Evolutionary conservation across 2,888 invertebrate genomes (phyloP).

Genomic region (Acleris cristana): DNA sequence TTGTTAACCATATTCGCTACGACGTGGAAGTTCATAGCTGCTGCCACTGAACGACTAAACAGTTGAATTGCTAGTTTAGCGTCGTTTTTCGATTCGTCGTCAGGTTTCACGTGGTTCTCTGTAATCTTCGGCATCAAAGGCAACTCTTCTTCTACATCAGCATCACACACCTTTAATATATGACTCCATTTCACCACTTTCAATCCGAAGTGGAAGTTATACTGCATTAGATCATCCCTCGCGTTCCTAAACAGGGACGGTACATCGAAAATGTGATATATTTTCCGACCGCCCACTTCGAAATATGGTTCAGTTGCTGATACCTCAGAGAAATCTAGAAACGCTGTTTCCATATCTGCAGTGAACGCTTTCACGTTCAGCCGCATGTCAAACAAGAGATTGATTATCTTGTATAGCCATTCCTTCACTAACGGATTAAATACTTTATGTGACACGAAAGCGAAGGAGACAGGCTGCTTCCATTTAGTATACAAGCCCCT

Average conservation of each 20-base stretch:
- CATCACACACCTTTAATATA: slow-evolving; percentile 15
- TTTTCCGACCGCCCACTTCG: slow-evolving; percentile 36
- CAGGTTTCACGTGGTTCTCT: slow-evolving; percentile 10
- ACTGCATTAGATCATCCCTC: slow-evolving; percentile 36
- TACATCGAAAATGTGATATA: slow-evolving; percentile 41
- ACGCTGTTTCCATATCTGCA: slow-evolving; percentile 33
- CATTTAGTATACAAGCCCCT: slow-evolving; percentile 43
- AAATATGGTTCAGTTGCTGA: slow-evolving; percentile 38
- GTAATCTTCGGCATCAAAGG: slow-evolving; percentile 28
- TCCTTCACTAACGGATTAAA: slow-evolving; percentile 31
- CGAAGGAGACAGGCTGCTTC: slow-evolving; percentile 43
- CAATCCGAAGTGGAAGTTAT: slow-evolving; percentile 24
- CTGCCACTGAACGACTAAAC: slow-evolving; percentile 16
- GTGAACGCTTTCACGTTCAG: slow-evolving; percentile 38
- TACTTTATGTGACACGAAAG: slow-evolving; percentile 38
- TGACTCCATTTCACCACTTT: slow-evolving; percentile 29
- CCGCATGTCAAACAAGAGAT: slow-evolving; percentile 38
- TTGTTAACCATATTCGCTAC: not conserved
- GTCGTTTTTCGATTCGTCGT: not conserved
- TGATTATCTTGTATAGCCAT: slow-evolving; percentile 40
- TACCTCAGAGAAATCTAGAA: slow-evolving; percentile 26
- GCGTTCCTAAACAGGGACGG: slow-evolving; percentile 39
- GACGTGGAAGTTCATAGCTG: slow-evolving; percentile 15
- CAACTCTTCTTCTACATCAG: slow-evolving; percentile 19
- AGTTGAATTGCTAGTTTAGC: slow-evolving; percentile 8